Conservation (phyloP, 1,140 invertebrate genomes). For the Delia radicum region DNA sequence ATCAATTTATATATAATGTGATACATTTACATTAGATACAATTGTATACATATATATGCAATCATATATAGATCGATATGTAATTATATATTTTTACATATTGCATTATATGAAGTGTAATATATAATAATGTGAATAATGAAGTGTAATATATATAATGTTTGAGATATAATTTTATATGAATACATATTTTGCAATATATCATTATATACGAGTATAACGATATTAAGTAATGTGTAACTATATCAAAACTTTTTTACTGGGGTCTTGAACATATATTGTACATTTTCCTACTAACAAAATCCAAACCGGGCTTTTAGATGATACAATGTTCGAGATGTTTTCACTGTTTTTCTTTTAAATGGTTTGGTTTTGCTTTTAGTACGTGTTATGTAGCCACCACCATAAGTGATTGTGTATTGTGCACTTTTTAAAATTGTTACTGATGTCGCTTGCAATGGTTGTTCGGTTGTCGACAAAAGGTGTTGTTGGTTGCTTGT, state of each 20-base stretch:
- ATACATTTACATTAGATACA: not conserved
- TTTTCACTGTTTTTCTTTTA: not conserved
- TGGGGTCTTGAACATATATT: no score
- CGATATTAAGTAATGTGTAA: no score
- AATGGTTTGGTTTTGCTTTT: not conserved
- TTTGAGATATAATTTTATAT: no score
- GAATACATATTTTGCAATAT: no score
- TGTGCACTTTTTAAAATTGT: not conserved
- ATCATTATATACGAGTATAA: no score
- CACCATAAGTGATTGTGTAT: conserved; percentile 15
- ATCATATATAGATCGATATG: no score
- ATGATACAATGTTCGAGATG: not conserved
- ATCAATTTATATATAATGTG: no score
- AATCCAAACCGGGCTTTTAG: not conserved
- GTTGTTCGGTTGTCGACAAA: not conserved
- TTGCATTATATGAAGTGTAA: no score
- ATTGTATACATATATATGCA: not conserved
- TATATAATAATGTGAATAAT: no score
- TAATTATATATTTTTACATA: no score
- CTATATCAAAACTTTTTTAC: no score
- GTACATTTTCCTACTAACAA: not conserved
- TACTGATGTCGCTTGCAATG: not conserved
- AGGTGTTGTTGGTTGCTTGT: not conserved
- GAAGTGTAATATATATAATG: no score
- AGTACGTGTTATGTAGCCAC: conserved; percentile 11